Conservation (phyloP, 2,797 vertebrate genomes). For the Alectoris magna region DNA sequence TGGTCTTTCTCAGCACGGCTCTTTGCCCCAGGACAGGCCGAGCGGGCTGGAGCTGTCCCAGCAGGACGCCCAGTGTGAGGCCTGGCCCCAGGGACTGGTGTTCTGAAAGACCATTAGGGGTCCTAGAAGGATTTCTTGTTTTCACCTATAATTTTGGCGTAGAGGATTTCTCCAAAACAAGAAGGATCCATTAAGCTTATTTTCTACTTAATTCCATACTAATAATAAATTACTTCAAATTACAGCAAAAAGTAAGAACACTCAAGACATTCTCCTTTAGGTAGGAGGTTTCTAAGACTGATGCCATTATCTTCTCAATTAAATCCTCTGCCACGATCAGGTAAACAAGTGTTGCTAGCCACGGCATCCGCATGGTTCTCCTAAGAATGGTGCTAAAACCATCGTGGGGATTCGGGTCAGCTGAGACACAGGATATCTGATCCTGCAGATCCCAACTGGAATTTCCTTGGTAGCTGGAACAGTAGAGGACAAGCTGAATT, state of each 20-base stretch:
- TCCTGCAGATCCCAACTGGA: slow-evolving; percentile 66
- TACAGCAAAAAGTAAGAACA: background rate
- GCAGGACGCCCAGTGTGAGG: too few relatives aligned
- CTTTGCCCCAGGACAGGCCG: background rate
- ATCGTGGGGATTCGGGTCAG: slow-evolving; percentile 71
- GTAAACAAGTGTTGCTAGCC: slow-evolving; percentile 39
- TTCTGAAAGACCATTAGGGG: background rate
- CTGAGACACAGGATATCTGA: slow-evolving; percentile 77
- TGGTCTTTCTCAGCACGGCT: background rate
- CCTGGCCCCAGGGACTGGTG: too few relatives aligned
- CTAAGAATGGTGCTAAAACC: slow-evolving; percentile 69
- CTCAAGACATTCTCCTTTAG: background rate
- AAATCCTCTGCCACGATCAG: background rate
- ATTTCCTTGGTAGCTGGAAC: slow-evolving; percentile 80
- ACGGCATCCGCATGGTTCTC: slow-evolving; percentile 45
- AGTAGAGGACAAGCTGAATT: slow-evolving; percentile 77
- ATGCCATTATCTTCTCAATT: background rate
- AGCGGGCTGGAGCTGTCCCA: too few relatives aligned
- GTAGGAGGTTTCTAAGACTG: background rate
- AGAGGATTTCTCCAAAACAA: background rate
- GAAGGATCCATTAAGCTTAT: background rate
- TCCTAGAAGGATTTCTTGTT: background rate
- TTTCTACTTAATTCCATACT: background rate
- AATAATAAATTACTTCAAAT: background rate
- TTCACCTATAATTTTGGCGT: background rate